Base-by-base conservation (phyloP, 2,113 vertebrate species). In the Dryoscopus gambensis region DNA sequence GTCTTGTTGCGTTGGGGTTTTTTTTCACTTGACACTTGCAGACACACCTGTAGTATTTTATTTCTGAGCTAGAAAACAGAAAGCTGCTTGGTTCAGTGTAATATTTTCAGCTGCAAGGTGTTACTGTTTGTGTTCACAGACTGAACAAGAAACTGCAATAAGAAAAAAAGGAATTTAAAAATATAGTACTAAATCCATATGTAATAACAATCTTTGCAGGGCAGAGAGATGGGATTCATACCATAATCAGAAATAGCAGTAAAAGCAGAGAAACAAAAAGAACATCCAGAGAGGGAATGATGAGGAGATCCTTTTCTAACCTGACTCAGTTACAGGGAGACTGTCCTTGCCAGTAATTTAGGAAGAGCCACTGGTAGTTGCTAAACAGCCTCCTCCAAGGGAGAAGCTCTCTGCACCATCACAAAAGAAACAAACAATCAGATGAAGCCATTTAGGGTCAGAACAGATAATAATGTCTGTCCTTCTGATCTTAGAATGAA, bases 31-130 rank as follows among this genome's bases (percentile, higher is more conserved):
- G 80, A 84, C 68, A 24, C 50, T 95, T 89, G 69, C 64, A 87
- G 47, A 56, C 85, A 84, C 76, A 96, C 88, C 92, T 88, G 85
- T 94, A 86, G 55, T 40, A 25, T 85, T 92, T 92, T 67, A 77
- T 70, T 90, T 83, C 85, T 37, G 63, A 75, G 12, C 33, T 59
- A 44, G 71, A 44, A 92, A 84, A 86, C 22, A 88, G 60, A 62
- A 90, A 55, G 25, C 11, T 86, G 76, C 62, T 90, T 52, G 55
- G 39, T 67, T 55, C n/a, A 35, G 39, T 53, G 40, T 42, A 68
- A 69, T 71, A 65, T 31, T 35, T 88, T 63, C 77, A 84, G 49
- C 69, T 76, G 47, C 44, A 56, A 80, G 33, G 39, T 44, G 49
- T 37, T 84, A 21, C 5, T 91, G 15, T 74, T 74, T 63, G 50